Conservation (phyloP, 2,797 vertebrate genomes). For the Garrulus glandarius region DNA sequence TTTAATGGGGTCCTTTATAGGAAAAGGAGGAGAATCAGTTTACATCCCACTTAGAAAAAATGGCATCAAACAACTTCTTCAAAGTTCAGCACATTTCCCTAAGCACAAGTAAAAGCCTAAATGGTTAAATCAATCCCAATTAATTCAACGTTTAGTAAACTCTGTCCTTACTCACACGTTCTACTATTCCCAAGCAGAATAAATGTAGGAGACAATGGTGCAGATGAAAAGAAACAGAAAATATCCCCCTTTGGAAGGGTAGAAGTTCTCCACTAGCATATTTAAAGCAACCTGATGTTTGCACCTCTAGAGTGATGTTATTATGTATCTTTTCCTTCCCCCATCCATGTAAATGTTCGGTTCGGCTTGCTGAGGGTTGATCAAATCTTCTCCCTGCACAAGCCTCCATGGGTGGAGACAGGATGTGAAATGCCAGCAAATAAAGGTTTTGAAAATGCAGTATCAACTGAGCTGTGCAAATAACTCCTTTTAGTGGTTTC, state of each 20-base stretch:
- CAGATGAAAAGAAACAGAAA: constrained; percentile 61
- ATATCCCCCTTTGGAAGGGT: background rate
- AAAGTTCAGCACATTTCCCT: background rate
- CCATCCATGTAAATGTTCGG: background rate
- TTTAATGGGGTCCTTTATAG: constrained; percentile 40
- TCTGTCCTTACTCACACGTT: constrained; percentile 40
- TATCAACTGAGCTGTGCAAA: background rate
- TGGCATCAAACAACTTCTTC: constrained; percentile 28
- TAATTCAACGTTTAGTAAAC: constrained; percentile 33
- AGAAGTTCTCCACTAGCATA: background rate
- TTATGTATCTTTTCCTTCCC: background rate
- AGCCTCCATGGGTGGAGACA: background rate
- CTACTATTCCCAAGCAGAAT: constrained; percentile 38
- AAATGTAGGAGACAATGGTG: constrained; percentile 4
- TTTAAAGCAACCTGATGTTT: background rate
- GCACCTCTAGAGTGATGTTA: background rate
- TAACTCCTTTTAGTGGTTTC: background rate
- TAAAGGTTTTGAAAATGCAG: background rate
- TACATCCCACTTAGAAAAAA: constrained; percentile 4
- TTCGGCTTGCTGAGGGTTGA: background rate
- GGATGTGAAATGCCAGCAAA: background rate
- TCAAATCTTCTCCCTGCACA: background rate
- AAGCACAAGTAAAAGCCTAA: constrained; percentile 4
- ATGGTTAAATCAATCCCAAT: constrained; percentile 6
- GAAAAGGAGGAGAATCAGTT: background rate